phyloP scores from a whole-genome alignment of 2,797 vertebrate genomes.

The Falco peregrinus region DNA sequence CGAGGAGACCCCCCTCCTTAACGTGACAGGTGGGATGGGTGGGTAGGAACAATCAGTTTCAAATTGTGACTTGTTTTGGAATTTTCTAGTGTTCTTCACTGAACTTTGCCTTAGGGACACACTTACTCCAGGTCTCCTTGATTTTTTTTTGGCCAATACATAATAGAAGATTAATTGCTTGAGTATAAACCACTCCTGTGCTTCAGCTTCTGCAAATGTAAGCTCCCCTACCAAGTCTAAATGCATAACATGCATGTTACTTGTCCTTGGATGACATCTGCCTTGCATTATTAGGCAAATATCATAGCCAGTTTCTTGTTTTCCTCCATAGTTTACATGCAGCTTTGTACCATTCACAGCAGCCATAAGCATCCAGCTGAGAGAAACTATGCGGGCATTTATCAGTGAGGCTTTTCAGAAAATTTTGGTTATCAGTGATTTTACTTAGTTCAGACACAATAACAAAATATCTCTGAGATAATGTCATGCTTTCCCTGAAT shows the following conservation, averaged over 20 bases:
- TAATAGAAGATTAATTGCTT: background rate
- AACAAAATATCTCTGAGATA: background rate
- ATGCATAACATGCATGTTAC: background rate
- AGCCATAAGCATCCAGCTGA: background rate
- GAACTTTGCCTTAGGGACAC: background rate
- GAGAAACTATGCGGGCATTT: background rate
- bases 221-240: background rate
- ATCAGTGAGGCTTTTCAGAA: background rate
- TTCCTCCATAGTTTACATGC: background rate
- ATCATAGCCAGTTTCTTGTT: background rate
- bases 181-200: background rate
- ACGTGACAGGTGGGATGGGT: background rate
- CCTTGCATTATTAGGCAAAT: background rate
- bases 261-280: background rate
- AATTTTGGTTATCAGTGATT: background rate
- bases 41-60: background rate
- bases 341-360: background rate
- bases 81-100: background rate
- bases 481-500: background rate
- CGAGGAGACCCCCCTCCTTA: too few relatives aligned
- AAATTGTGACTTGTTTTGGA: background rate
- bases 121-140: background rate
- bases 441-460: background rate
- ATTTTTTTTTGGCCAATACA: fast-evolving
- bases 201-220: background rate